Evolutionary conservation across 2,888 invertebrate species (phyloP), one percentile per base, ranked within the genome.

Genomic region (Cinara cedri): DNA sequence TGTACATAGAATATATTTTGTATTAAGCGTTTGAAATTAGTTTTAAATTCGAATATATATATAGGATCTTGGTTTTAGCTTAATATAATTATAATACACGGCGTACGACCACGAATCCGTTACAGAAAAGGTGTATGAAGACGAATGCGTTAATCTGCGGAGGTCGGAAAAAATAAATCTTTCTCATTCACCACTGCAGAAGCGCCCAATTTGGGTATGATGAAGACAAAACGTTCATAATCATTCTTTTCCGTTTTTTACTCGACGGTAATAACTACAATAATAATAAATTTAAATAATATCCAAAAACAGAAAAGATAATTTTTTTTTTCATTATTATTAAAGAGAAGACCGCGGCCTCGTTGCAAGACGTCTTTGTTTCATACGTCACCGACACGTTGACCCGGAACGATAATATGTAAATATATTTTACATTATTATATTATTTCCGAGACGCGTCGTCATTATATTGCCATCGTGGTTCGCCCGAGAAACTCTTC

Each of bases 211-310:
- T 54, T 24, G 24, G n/a, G 60, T 60, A 34, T 34, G 70, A 70
- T 70, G 70, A 78, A 78, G 78, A 78, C 60, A 70, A 70, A 78
- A 60, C 78, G 78, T 70, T 78, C 21, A 55, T 46, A 70, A 78
- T 78, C 60, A 70, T 70, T 78, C 70, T 70, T 78, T 78, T 57
- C 54, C 19, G 19, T 46, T 46, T 49, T 68, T 19, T 11, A 10
- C 51, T n/a, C 24, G 57, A 70, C 42, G 3, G 34, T 21, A 49
- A 49, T 51, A 46, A 54, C 57, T 11, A 42, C 26, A 68, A 72
- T 34, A 34, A 78, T 68, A 78, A 70, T 78, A 70, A 34, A 26
- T 60, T 60, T 78, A 68, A 46, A 57, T 68, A 78, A 68, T 78
- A 70, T 62, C 51, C 68, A 6, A 70, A 78, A 78, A 70, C 60